These are phyloP conservation scores for Prionchulus punctatus DNA, from an alignment of 2,888 invertebrate genomes.

Conservation along the genomic window DNA sequence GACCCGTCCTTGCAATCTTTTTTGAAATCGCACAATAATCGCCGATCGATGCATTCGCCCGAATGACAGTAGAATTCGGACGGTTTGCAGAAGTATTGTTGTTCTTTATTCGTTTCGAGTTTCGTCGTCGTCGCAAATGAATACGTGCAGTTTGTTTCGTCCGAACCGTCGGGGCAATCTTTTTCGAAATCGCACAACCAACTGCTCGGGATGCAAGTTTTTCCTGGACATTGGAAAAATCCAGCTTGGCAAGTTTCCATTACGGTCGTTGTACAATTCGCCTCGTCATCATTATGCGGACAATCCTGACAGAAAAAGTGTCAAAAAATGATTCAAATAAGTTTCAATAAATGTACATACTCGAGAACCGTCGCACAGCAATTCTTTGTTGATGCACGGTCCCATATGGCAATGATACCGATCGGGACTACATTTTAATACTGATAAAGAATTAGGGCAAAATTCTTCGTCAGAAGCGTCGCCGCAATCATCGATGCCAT, in stretches of 20 bases:
- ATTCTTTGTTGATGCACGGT: neutral
- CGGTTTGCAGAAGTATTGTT: neutral
- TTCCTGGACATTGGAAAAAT: conserved; percentile 11
- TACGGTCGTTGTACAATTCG: neutral
- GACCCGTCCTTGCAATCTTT: conserved; percentile 30
- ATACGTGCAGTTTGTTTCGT: conserved; percentile 13
- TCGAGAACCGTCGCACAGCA: neutral
- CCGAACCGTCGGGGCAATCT: conserved; percentile 18
- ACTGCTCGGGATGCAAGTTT: conserved; percentile 15
- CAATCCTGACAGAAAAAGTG: conserved; percentile 4
- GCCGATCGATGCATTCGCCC: conserved; percentile 14
- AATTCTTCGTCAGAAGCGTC: conserved; percentile 2
- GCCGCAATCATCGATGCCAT: conserved; percentile 8
- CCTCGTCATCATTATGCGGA: conserved; percentile 5
- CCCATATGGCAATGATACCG: neutral
- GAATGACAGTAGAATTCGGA: conserved; percentile 1
- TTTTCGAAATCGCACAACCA: conserved; percentile 17
- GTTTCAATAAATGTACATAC: neutral
- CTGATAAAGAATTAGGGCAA: neutral
- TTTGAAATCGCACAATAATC: conserved; percentile 27
- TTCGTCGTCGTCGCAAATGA: too few relatives aligned
- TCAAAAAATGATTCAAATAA: neutral
- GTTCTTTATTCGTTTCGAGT: neutral
- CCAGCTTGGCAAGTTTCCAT: neutral
- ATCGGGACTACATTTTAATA: neutral